Evolutionary conservation across 2,797 vertebrate genomes (phyloP), one percentile per base, ranked within the genome.

Genomic region (Sciaenops ocellatus): DNA sequence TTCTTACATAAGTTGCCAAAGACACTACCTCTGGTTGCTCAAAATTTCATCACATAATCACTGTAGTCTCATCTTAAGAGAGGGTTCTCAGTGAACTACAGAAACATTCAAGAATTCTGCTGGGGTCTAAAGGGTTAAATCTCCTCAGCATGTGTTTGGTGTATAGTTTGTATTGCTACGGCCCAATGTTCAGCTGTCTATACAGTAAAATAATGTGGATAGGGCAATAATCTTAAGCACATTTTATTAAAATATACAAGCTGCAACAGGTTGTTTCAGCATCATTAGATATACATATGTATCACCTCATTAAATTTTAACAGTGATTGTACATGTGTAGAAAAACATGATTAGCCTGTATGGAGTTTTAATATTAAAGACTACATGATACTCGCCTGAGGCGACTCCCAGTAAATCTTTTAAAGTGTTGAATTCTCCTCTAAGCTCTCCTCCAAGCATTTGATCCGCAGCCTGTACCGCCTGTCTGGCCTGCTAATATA

Each of bases 291-390:
- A 22, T 56, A 30, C 65, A 76, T 63, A 54, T 42, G 46, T 73
- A 55, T 69, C n/a, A 52, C 30, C 42, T 41, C 51, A 73, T 84
- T 81, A 69, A 81, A 76, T 22, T 74, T 72, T 61, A 57, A 75
- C 68, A 42, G 65, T 52, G 41, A 28, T 69, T 47, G 44, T 74
- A 22, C 69, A 57, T 66, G 61, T 71, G 76, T 79, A 73, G 50
- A 51, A 79, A 60, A 50, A 17, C 11, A 56, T 51, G 34, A 62
- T 63, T 38, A 65, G 47, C 57, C 64, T 51, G 7, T 52, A n/a
- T 46, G 42, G 41, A 60, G 15, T 24, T 79, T 69, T 51, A 66
- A 41, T 8, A 48, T 65, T 60, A 6, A 51, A 62, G 60, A 52
- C 34, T 22, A 61, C 7, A 20, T 18, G 34, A 51, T 55, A 46